Conservation (phyloP, 2,113 vertebrate species). For the Craseonycteris thonglongyai region DNA sequence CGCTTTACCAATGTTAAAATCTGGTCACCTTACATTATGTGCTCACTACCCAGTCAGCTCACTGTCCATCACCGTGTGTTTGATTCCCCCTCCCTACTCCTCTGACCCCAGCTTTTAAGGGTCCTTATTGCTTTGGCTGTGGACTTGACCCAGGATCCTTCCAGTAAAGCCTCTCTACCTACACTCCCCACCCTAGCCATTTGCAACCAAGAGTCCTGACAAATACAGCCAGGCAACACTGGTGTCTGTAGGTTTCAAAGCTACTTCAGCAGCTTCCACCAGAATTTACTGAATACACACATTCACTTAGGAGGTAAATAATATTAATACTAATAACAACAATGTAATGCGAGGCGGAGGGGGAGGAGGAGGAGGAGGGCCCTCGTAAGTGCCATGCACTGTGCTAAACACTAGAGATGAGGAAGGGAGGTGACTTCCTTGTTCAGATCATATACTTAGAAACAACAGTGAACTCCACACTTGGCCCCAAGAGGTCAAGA, state of each 20-base stretch:
- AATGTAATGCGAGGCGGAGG: too few species aligned
- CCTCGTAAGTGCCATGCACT: not conserved
- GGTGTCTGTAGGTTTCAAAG: not conserved
- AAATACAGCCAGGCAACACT: not conserved
- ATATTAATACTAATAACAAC: too few species aligned
- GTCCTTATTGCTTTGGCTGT: not conserved
- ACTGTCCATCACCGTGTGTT: too few species aligned
- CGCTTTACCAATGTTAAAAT: too few species aligned
- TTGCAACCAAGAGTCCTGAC: not conserved
- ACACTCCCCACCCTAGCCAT: not conserved
- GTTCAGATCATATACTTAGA: not conserved
- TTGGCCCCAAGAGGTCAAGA: not conserved
- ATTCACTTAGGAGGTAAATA: not conserved
- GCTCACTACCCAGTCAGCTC: too few species aligned
- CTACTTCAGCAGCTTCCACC: not conserved
- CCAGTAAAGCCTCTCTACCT: not conserved
- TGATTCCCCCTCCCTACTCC: too few species aligned
- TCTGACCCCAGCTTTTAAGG: not conserved
- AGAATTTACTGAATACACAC: not conserved
- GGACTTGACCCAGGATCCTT: not conserved
- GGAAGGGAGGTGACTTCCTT: not conserved
- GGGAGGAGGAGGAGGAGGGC: too few species aligned
- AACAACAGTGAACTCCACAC: not conserved
- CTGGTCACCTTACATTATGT: too few species aligned
- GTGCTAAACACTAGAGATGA: not conserved